Evolutionary conservation across 1,140 invertebrate genomes (phyloP).

Genomic region (Pomacea maculata): DNA sequence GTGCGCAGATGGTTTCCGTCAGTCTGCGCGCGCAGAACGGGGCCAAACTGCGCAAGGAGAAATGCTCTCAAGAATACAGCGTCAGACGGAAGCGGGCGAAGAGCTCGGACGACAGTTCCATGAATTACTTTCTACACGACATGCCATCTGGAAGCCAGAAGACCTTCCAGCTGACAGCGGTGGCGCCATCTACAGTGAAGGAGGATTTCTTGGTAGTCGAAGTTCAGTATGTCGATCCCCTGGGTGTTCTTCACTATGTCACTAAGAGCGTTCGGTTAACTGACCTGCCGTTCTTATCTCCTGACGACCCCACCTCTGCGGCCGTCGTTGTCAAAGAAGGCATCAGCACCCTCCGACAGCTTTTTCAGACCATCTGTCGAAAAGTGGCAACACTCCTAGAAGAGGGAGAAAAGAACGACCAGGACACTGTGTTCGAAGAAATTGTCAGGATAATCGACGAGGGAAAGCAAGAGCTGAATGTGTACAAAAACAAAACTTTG

Average conservation of each 20-base stretch:
- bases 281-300: slow-evolving; percentile 23
- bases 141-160: slow-evolving; percentile 37
- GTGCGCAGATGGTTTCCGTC: slow-evolving; percentile 50
- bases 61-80: slow-evolving; percentile 44
- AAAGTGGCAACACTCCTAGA: slow-evolving; percentile 42
- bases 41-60: slow-evolving; percentile 29
- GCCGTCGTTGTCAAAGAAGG: not conserved
- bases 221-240: slow-evolving; percentile 40
- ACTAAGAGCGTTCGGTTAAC: slow-evolving; percentile 29
- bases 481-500: slow-evolving; percentile 14
- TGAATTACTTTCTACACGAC: slow-evolving; percentile 48
- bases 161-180: slow-evolving; percentile 37
- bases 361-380: slow-evolving; percentile 32
- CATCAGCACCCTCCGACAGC: slow-evolving; percentile 18
- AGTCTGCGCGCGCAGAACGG: slow-evolving; percentile 34
- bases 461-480: slow-evolving; percentile 34
- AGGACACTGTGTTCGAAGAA: slow-evolving; percentile 1
- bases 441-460: slow-evolving; percentile 21
- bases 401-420: slow-evolving; percentile 25
- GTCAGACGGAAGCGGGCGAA: slow-evolving; percentile 25
- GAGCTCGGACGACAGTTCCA: slow-evolving; percentile 16
- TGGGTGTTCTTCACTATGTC: slow-evolving; percentile 28
- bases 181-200: not conserved
- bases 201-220: slow-evolving; percentile 32
- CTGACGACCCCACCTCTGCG: not conserved